Conservation (phyloP, 2,888 invertebrate species). For the Eumerus sabulonum region DNA sequence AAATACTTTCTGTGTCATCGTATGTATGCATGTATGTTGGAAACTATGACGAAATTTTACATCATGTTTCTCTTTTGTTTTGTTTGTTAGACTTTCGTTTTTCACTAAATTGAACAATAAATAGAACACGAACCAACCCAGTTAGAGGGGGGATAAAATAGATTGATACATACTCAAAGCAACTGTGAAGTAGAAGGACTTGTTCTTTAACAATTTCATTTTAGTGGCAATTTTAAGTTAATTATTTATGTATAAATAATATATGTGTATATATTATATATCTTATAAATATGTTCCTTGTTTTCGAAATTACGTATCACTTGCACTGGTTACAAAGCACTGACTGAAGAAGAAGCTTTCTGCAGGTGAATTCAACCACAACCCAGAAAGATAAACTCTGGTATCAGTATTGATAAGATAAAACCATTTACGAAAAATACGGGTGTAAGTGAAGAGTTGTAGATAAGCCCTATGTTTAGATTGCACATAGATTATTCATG, state of each 20-base stretch:
- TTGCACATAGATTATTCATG: slow-evolving; percentile 39
- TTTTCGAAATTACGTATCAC: slow-evolving; percentile 23
- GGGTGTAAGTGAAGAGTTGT: neutral
- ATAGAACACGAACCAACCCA: neutral
- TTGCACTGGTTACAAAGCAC: slow-evolving; percentile 37
- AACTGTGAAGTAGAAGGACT: slow-evolving; percentile 80
- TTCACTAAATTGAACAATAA: too few species aligned
- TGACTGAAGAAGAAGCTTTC: slow-evolving; percentile 9
- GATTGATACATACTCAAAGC: slow-evolving; percentile 79
- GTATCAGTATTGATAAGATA: slow-evolving; percentile 32
- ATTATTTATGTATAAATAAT: too few species aligned
- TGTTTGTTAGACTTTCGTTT: too few species aligned
- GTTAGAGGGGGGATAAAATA: neutral
- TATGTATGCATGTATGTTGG: too few species aligned
- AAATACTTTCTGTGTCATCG: too few species aligned
- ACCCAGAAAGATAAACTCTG: neutral
- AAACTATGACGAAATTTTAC: too few species aligned
- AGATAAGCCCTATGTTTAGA: slow-evolving; percentile 4
- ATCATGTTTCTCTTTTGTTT: too few species aligned
- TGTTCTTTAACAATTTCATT: slow-evolving; percentile 69
- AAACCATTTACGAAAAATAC: neutral
- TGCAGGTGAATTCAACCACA: slow-evolving; percentile 29
- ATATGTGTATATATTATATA: too few species aligned
- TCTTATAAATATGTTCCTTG: slow-evolving; percentile 8
- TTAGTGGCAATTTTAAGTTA: too few species aligned